Percentiles rank a stretch among this genome's conserved stretches.
phyloP scores from a whole-genome alignment of 2,797 vertebrate species.

The Pteropus rufus region DNA sequence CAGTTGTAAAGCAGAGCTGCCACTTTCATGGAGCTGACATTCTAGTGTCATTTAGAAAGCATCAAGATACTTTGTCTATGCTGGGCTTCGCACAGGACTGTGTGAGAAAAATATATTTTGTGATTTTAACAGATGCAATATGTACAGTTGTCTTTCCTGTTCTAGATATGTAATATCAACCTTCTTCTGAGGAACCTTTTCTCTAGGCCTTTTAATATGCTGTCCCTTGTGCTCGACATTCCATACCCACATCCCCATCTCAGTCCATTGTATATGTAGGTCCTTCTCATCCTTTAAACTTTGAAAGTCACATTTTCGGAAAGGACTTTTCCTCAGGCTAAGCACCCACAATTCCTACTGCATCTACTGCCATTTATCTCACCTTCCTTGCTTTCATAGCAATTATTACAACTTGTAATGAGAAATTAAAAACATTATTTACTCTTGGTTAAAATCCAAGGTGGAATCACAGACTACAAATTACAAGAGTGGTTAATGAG shows the following conservation, averaged over 20 bases:
- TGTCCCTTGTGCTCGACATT: background rate
- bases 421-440: background rate
- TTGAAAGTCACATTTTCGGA: background rate
- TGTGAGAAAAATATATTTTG: background rate
- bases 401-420: background rate
- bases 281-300: background rate
- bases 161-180: background rate
- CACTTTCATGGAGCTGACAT: background rate
- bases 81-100: background rate
- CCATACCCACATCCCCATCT: accelerated
- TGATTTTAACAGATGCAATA: background rate
- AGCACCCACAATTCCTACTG: accelerated
- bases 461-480: background rate
- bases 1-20: background rate
- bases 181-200: background rate
- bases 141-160: background rate
- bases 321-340: background rate
- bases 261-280: background rate
- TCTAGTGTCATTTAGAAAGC: background rate
- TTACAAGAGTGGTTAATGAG: background rate
- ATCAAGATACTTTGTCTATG: background rate
- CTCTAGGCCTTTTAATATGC: background rate
- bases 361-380: accelerated
- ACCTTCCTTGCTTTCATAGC: background rate
- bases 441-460: slow-evolving; percentile 1